These are phyloP conservation scores for Thinocorus orbignyianus DNA, from an alignment of 2,113 vertebrate species.

Conservation along the genomic window DNA sequence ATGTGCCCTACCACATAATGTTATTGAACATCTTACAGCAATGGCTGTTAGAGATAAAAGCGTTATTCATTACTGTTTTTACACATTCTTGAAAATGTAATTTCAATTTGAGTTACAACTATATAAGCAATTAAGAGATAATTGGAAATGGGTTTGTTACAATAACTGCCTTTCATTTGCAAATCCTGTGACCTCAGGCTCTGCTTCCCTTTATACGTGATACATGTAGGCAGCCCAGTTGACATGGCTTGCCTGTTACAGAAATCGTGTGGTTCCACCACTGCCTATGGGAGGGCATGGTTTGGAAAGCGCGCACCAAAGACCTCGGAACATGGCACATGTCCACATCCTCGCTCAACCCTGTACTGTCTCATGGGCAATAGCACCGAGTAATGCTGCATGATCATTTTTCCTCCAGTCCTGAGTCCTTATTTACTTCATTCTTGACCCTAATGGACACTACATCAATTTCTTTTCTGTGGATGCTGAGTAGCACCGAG, in stretches of 20 bases:
- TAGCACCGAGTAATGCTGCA: not conserved
- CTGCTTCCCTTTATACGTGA: not conserved
- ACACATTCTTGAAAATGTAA: not conserved
- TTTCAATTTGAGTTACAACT: not conserved
- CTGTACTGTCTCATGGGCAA: not conserved
- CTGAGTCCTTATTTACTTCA: not conserved
- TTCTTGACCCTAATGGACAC: not conserved
- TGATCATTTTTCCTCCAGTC: not conserved
- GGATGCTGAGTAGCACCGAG: not conserved
- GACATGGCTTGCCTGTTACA: not conserved
- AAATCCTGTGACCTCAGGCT: not conserved
- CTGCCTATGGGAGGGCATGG: not conserved
- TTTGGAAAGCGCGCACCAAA: not conserved
- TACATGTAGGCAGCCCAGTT: not conserved
- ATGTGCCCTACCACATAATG: not conserved
- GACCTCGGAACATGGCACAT: not conserved
- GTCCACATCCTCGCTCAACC: not conserved
- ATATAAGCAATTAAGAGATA: not conserved
- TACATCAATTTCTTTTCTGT: not conserved
- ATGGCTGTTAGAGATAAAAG: not conserved
- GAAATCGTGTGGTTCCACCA: not conserved
- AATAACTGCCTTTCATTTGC: not conserved
- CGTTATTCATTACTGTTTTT: not conserved
- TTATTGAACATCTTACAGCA: not conserved
- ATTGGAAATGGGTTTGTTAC: not conserved